Conservation (phyloP, 2,113 vertebrate genomes). For the Setophaga petechia region DNA sequence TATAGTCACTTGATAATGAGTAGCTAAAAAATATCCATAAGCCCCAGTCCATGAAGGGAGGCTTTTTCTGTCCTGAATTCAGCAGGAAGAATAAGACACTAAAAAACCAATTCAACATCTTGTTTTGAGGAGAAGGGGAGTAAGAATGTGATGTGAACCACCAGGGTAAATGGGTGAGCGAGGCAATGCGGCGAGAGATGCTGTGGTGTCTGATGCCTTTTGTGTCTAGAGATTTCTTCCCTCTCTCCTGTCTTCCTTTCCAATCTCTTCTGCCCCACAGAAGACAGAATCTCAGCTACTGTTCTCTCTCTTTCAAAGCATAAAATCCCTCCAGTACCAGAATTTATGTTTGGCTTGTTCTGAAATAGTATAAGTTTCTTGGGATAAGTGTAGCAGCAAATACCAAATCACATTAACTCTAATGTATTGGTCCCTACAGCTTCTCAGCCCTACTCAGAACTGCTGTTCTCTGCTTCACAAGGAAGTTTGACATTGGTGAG, state of each 20-base stretch:
- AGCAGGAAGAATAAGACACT: background rate
- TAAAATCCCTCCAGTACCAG: background rate
- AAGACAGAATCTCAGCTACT: background rate
- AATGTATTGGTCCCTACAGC: background rate
- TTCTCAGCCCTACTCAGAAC: background rate
- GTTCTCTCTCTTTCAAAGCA: background rate
- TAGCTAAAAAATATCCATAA: background rate
- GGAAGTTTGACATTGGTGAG: background rate
- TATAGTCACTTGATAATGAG: background rate
- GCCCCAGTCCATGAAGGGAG: background rate
- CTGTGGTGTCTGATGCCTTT: background rate
- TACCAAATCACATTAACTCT: background rate
- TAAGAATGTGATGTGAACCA: background rate
- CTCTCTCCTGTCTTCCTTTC: background rate
- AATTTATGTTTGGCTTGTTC: background rate
- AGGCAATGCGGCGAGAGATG: accelerated
- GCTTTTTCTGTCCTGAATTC: background rate
- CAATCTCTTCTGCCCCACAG: background rate
- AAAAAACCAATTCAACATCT: background rate
- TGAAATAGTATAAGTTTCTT: background rate
- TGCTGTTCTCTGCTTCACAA: background rate
- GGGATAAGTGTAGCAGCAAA: background rate
- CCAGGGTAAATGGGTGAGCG: background rate
- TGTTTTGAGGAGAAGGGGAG: background rate
- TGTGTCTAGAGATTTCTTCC: background rate